Conservation (phyloP, 2,888 invertebrate species). For the Silvanus unidentatus region DNA sequence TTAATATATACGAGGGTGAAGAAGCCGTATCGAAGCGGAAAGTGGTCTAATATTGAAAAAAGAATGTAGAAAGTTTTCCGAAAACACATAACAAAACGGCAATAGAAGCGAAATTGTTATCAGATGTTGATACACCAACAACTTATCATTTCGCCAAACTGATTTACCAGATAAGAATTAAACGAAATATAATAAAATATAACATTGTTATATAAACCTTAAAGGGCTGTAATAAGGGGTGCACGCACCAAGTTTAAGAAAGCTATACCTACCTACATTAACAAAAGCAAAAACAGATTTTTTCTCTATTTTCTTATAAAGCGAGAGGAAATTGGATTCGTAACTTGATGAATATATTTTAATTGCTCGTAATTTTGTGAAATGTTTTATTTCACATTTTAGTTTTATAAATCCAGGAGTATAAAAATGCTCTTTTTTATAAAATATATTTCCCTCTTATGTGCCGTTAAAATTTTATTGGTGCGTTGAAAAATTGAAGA, state of each 20-base stretch:
- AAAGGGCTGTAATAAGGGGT: background rate
- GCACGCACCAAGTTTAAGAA: background rate
- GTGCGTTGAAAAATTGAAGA: too few relatives aligned
- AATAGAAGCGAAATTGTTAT: background rate
- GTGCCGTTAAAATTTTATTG: too few relatives aligned
- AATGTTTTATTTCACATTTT: too few relatives aligned
- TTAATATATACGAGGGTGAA: too few relatives aligned
- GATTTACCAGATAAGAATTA: constrained; percentile 2
- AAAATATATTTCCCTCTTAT: too few relatives aligned
- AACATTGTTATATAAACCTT: background rate
- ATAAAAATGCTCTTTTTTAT: too few relatives aligned
- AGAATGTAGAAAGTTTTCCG: background rate
- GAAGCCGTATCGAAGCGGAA: too few relatives aligned
- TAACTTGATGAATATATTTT: too few relatives aligned
- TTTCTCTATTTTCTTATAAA: background rate
- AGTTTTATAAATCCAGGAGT: too few relatives aligned
- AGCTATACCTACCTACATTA: background rate
- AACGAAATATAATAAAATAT: background rate
- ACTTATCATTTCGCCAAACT: background rate
- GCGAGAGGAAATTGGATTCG: too few relatives aligned
- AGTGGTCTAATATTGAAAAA: too few relatives aligned
- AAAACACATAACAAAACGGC: background rate
- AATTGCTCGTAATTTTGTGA: too few relatives aligned
- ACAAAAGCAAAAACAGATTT: background rate
- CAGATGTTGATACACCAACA: background rate